Percentiles rank a stretch among this genome's conserved stretches.
phyloP scores from a whole-genome alignment of 2,888 invertebrate species.

The Andrena chrysosceles region DNA sequence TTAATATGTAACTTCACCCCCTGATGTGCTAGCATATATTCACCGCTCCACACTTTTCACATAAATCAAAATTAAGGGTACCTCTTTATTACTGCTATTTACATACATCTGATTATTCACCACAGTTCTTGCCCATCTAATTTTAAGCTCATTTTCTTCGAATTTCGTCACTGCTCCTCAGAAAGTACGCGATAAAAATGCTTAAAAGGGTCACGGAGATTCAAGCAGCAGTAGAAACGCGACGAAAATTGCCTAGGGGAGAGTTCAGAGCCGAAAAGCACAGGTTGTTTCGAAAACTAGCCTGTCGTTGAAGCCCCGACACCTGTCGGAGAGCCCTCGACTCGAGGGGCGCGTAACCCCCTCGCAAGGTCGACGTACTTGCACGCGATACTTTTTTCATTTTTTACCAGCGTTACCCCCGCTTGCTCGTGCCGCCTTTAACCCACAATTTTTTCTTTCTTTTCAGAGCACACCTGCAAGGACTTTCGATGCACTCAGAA shows the following conservation, averaged over 20 bases:
- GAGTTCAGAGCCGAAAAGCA: conserved; percentile 30
- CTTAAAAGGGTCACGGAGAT: not conserved
- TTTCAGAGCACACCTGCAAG: conserved; percentile 94
- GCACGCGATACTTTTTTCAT: not conserved
- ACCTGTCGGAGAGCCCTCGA: conserved; percentile 57
- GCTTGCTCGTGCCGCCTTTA: not conserved
- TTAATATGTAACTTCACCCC: no score
- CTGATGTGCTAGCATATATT: no score
- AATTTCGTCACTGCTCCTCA: no score
- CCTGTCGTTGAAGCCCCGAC: conserved; percentile 65
- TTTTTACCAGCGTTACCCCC: not conserved
- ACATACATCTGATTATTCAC: no score
- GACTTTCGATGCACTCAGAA: conserved; percentile 95
- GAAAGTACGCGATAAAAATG: not conserved
- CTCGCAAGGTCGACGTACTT: conserved; percentile 31
- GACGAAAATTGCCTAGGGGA: conserved; percentile 24
- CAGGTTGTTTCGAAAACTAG: conserved; percentile 59
- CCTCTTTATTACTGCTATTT: no score
- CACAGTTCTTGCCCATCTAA: no score
- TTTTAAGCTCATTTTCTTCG: not conserved
- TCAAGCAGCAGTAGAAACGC: not conserved
- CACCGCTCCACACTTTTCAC: no score
- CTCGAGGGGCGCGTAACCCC: conserved; percentile 54
- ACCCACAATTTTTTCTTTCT: conserved; percentile 62
- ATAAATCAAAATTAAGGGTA: no score